phyloP scores from a whole-genome alignment of 1,140 invertebrate genomes.

The Hyles vespertilio region DNA sequence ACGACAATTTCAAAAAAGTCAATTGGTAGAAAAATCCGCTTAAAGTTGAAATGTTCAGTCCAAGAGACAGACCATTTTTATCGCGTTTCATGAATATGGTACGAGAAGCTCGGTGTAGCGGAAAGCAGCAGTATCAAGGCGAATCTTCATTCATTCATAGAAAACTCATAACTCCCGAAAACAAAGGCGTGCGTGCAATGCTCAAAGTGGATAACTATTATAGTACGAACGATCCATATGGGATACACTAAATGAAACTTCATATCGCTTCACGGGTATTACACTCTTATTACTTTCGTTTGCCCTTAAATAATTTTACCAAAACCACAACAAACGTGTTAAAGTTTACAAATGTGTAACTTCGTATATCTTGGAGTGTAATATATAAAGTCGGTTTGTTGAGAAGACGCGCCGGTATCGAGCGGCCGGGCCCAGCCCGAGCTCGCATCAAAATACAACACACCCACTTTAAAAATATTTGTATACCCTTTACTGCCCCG shows the following conservation, averaged over 20 bases:
- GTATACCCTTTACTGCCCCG: slow-evolving; percentile 20
- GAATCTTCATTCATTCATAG: slow-evolving; percentile 10
- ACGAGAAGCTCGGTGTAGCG: slow-evolving; percentile 8
- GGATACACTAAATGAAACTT: no score
- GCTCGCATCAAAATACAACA: slow-evolving; percentile 34
- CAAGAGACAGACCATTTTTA: slow-evolving; percentile 5
- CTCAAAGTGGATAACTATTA: no score
- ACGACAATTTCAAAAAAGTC: not conserved
- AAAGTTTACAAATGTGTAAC: not conserved
- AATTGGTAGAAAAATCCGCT: not conserved
- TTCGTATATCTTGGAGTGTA: slow-evolving; percentile 8
- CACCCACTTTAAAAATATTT: slow-evolving; percentile 38
- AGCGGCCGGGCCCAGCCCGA: slow-evolving; percentile 23
- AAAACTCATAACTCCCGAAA: not conserved
- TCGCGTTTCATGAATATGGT: slow-evolving; percentile 14
- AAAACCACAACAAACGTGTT: no score
- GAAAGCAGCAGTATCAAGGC: slow-evolving; percentile 6
- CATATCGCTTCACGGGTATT: no score
- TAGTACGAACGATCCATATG: no score
- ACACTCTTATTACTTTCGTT: no score
- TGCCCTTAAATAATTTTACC: no score
- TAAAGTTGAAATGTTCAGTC: slow-evolving; percentile 3
- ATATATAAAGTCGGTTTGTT: slow-evolving; percentile 9
- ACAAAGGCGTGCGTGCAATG: no score
- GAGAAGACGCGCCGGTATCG: slow-evolving; percentile 24